Evolutionary conservation across 2,113 vertebrate genomes (phyloP).

Genomic region (human (Homo sapiens)): DNA sequence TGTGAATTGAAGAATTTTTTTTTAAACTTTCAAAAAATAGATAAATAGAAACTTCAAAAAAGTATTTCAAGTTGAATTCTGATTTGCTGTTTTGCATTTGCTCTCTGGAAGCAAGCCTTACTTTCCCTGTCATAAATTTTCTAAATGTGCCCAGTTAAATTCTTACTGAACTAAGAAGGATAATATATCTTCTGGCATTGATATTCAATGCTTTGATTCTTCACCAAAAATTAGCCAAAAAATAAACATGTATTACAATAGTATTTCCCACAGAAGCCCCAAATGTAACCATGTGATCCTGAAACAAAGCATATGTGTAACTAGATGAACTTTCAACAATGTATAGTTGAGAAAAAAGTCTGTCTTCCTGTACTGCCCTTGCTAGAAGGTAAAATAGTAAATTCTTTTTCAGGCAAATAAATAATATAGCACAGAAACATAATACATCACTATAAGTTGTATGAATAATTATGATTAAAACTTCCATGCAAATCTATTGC

Average conservation of each 20-base stretch:
- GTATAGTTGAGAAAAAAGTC: not conserved
- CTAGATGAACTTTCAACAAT: conserved; percentile 7
- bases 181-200: not conserved
- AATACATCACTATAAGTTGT: not conserved
- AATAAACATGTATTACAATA: not conserved
- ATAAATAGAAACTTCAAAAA: not conserved
- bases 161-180: not conserved
- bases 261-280: not conserved
- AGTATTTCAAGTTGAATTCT: conserved; percentile 15
- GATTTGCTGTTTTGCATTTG: not conserved
- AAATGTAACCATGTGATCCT: not conserved
- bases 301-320: not conserved
- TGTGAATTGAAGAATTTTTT: not conserved
- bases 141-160: not conserved
- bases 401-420: conserved; percentile 20
- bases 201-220: not conserved
- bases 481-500: not conserved
- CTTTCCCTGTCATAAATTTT: not conserved
- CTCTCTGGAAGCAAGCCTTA: not conserved
- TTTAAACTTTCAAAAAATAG: not conserved
- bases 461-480: conserved; percentile 25
- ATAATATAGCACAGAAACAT: not conserved
- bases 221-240: not conserved
- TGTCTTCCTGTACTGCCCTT: not conserved
- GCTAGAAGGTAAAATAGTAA: not conserved